Evolutionary conservation across 2,888 invertebrate genomes (phyloP), one percentile per base, ranked within the genome.

Genomic region (Cordilura impudica): DNA sequence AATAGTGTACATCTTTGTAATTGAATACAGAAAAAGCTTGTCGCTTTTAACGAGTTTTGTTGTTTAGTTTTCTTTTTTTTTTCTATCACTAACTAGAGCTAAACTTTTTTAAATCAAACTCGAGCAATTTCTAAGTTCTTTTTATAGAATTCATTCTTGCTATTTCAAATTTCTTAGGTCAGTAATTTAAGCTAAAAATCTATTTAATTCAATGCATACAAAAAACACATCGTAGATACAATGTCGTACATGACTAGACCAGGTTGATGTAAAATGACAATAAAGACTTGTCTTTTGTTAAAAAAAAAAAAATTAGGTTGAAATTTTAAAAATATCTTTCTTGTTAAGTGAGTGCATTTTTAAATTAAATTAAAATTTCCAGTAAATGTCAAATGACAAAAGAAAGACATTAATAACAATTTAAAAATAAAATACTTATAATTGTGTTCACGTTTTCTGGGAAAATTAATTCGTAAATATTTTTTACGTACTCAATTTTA

Each of bases 301-400:
- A 49, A 19, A 75, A 61, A 39, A 21, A 54, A 49, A 19, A 75
- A 61, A 39, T 69, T 10, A 56, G 45, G 54, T 29, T 63, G 45
- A 69, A 29, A 69, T 69, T 75, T 69, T 61, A 69, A 69, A 75
- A 75, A 75, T 75, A 75, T 43, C 26, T 73, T 72, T 31, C 53
- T 18, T 31, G 31, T 58, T 54, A 67, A 67, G 56, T n/a, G 58
- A 31, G 21, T 45, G 56, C 47, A 47, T 53, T 73, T 63, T 61
- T 43, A 71, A 54, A 74, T 75, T 61, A 71, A 74, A 75, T 75
- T 69, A 70, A 70, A 45, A 79, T 74, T 78, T 74, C 60, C 73
- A 70, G 66, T 49, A 75, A 19, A 66, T 56, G 49, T 45, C 47
- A 54, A 49, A 63, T 26, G 53, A 75, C 56, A 67, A 61, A 53